Percentiles rank a stretch among this genome's conserved stretches.
Conservation (phyloP, 2,888 invertebrate genomes). For the Monochamus alternatus region DNA sequence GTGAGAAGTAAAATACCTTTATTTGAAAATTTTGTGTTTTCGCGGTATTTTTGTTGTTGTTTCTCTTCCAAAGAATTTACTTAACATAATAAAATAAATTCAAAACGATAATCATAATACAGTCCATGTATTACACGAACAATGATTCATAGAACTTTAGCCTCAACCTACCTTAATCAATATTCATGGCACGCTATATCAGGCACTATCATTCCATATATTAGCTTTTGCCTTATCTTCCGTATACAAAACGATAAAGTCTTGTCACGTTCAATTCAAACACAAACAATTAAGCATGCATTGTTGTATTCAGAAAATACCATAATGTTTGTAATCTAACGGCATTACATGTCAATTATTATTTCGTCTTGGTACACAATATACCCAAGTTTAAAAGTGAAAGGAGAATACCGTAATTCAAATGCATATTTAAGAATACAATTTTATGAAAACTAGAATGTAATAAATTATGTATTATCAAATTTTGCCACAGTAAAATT, state of each 20-base stretch:
- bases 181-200: slow-evolving; percentile 43
- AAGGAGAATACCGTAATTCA: not conserved
- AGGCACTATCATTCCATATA: slow-evolving; percentile 32
- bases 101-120: slow-evolving; percentile 23
- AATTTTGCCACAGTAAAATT: too few species aligned
- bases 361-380: slow-evolving; percentile 4
- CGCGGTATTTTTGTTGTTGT: not conserved
- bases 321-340: not conserved
- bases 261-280: slow-evolving; percentile 33
- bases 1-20: too few species aligned
- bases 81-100: slow-evolving; percentile 17
- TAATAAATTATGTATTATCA: too few species aligned
- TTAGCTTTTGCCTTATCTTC: slow-evolving; percentile 26
- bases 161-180: slow-evolving; percentile 39
- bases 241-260: slow-evolving; percentile 33
- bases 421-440: too few species aligned
- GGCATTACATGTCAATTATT: not conserved
- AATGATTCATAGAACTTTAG: slow-evolving; percentile 39
- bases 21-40: not conserved
- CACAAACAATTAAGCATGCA: slow-evolving; percentile 24
- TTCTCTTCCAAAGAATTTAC: not conserved
- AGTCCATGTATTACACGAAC: slow-evolving; percentile 32
- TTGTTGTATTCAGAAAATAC: slow-evolving; percentile 2
- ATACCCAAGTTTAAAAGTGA: not conserved
- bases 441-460: too few species aligned